Conservation (phyloP, 2,888 invertebrate genomes). For the Drosophila emarginata region DNA sequence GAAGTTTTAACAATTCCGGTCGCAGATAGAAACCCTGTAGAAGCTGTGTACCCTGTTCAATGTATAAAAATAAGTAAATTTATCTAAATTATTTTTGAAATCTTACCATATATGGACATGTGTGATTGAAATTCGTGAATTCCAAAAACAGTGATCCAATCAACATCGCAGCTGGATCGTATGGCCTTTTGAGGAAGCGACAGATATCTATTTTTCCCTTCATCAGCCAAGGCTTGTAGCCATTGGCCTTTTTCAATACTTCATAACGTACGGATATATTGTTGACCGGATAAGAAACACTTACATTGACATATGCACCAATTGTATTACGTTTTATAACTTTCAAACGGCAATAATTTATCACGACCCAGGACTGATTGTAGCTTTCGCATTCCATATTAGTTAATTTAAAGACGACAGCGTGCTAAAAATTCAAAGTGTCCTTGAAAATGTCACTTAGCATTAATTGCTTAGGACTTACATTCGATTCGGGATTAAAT, state of each 20-base stretch:
- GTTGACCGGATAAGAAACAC: not conserved
- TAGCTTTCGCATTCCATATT: slow-evolving; percentile 18
- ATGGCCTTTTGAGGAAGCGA: not conserved
- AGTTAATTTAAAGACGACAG: slow-evolving; percentile 10
- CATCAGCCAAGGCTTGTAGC: not conserved
- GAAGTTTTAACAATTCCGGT: not conserved
- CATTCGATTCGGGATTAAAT: not conserved
- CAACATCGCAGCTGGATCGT: not conserved
- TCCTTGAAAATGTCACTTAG: too few relatives aligned
- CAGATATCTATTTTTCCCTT: not conserved
- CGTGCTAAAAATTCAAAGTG: too few relatives aligned
- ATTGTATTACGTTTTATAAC: not conserved
- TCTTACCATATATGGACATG: not conserved
- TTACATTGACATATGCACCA: not conserved
- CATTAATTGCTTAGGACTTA: not conserved
- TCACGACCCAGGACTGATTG: not conserved
- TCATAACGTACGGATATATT: not conserved
- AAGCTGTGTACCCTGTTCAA: not conserved
- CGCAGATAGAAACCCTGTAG: not conserved
- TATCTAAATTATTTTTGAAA: too few relatives aligned
- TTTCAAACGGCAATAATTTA: not conserved
- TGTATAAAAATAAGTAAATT: too few relatives aligned
- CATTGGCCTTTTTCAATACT: not conserved
- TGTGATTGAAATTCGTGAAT: not conserved
- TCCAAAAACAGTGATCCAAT: not conserved